Evolutionary conservation across 2,113 vertebrate genomes (phyloP).

Genomic region (Beaufortia kweichowensis): DNA sequence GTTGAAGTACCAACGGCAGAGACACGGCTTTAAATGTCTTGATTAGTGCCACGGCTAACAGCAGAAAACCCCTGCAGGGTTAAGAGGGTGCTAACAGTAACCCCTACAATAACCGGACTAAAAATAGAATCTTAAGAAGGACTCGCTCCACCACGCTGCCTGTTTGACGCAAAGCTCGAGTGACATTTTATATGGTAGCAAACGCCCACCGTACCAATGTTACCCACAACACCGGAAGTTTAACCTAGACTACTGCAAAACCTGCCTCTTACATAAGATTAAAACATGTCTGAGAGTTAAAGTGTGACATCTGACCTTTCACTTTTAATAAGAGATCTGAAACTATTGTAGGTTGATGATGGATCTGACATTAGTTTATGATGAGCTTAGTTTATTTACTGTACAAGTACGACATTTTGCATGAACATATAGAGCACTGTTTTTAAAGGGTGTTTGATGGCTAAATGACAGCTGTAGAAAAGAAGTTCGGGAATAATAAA

Average conservation of each 20-base stretch:
- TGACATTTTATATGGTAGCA: slow-evolving; percentile 31
- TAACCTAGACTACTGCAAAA: neutral
- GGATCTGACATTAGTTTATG: neutral
- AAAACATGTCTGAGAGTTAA: neutral
- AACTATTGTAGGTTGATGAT: neutral
- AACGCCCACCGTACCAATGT: neutral
- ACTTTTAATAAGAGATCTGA: neutral
- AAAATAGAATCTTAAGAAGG: neutral
- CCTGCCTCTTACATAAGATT: slow-evolving; percentile 4
- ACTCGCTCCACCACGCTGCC: slow-evolving; percentile 8
- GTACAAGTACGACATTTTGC: neutral
- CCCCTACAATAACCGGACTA: slow-evolving; percentile 22
- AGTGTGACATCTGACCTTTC: slow-evolving; percentile 1
- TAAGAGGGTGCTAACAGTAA: slow-evolving; percentile 16
- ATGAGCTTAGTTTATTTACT: neutral
- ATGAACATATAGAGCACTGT: neutral
- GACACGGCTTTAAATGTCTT: slow-evolving; percentile 8
- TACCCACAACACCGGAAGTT: neutral
- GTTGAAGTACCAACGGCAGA: neutral
- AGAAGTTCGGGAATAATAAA: neutral
- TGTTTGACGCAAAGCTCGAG: slow-evolving; percentile 10
- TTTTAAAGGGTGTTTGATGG: slow-evolving; percentile 5
- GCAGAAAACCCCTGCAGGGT: slow-evolving; percentile 7
- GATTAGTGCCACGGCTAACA: slow-evolving; percentile 8
- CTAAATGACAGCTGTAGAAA: neutral